phyloP scores from a whole-genome alignment of 1,140 invertebrate species.

The Diplogasteroides magnus region DNA sequence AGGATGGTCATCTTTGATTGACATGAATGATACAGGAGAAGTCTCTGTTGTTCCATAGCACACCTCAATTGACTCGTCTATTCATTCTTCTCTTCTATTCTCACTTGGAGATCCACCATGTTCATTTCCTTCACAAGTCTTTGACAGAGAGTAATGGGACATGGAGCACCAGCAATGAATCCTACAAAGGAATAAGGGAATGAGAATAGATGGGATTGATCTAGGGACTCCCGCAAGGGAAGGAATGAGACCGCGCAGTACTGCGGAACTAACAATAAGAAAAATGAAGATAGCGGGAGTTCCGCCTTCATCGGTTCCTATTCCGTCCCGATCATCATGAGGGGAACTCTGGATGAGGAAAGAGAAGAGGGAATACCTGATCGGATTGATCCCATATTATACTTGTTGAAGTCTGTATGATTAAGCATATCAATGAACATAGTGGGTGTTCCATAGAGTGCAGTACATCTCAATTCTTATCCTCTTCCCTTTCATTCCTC shows the following conservation, averaged over 20 bases:
- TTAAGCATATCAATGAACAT: conserved; percentile 83
- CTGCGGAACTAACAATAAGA: too few species aligned
- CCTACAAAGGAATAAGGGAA: conserved; percentile 14
- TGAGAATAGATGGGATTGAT: too few species aligned
- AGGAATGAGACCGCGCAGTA: too few species aligned
- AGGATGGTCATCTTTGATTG: conserved; percentile 64
- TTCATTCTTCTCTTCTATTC: background rate
- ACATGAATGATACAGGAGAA: conserved; percentile 64
- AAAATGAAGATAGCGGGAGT: too few species aligned
- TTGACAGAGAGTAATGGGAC: conserved; percentile 65
- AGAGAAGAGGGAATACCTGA: conserved; percentile 23
- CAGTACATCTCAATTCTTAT: conserved; percentile 64
- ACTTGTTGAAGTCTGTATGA: conserved; percentile 46
- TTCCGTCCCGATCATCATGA: too few species aligned
- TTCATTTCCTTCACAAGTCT: conserved; percentile 47
- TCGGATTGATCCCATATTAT: conserved; percentile 45
- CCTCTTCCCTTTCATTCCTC: background rate
- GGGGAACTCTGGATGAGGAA: too few species aligned
- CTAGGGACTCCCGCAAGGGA: too few species aligned
- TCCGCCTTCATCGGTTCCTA: too few species aligned
- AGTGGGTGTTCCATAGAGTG: conserved; percentile 84
- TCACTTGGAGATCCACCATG: conserved; percentile 34
- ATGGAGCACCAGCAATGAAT: conserved; percentile 71
- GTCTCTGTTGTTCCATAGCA: conserved; percentile 83
- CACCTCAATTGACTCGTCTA: conserved; percentile 59